A percentile compares a stretch with the other conserved stretches of the same genome.
Conservation (phyloP, 2,113 vertebrate genomes). For the Girardinichthys multiradiatus region DNA sequence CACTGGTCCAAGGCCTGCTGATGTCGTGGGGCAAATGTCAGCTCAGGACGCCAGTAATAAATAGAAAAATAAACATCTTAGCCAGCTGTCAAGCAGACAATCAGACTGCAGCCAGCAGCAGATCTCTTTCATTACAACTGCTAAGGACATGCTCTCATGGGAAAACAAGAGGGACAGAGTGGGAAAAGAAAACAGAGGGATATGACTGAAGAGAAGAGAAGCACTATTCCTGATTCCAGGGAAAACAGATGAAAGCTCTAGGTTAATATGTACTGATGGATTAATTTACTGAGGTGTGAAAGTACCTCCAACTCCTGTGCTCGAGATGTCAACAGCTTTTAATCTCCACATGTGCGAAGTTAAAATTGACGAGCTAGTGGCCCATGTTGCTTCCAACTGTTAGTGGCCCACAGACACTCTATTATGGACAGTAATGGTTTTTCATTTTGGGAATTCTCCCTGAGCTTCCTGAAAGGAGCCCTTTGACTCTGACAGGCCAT, state of each 20-base stretch:
- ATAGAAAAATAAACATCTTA: conserved; percentile 69
- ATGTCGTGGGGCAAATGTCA: conserved; percentile 25
- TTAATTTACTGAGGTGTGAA: conserved; percentile 24
- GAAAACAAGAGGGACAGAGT: conserved; percentile 21
- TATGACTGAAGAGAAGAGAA: conserved; percentile 10
- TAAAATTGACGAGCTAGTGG: conserved; percentile 44
- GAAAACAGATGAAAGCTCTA: conserved; percentile 36
- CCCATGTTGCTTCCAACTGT: conserved; percentile 36
- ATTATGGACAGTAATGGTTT: conserved; percentile 23
- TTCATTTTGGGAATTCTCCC: conserved; percentile 16
- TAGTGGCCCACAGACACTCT: conserved; percentile 12
- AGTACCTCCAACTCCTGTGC: conserved; percentile 5
- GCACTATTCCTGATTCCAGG: conserved; percentile 9
- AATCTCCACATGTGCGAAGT: conserved; percentile 24
- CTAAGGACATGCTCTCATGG: conserved; percentile 26
- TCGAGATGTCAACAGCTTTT: conserved; percentile 30
- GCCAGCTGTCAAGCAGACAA: conserved; percentile 70
- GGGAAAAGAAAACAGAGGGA: conserved; percentile 44
- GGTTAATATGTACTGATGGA: conserved; percentile 50
- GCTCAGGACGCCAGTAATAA: conserved; percentile 45
- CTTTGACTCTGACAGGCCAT: conserved; percentile 30
- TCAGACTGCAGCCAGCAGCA: conserved; percentile 53
- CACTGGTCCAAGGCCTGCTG: conserved; percentile 7
- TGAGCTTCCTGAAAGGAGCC: conserved; percentile 12
- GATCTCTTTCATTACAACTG: conserved; percentile 56